phyloP scores from a whole-genome alignment of 2,797 vertebrate species.

The Coluber constrictor region DNA sequence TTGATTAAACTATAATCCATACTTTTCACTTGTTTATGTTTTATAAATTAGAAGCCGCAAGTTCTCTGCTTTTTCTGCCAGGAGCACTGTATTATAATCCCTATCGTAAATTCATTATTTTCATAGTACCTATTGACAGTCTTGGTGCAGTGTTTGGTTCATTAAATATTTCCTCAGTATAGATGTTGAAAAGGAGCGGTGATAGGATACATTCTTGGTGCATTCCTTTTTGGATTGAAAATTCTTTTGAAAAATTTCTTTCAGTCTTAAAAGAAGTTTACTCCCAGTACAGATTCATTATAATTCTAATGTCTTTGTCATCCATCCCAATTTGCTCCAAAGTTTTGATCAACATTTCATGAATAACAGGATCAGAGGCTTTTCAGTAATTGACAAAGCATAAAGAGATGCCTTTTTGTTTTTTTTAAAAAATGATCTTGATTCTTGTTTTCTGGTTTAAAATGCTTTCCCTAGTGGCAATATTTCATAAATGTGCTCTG shows the following conservation, averaged over 20 bases:
- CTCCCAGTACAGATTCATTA: neutral
- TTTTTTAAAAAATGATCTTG: neutral
- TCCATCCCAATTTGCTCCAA: neutral
- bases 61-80: neutral
- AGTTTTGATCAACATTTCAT: neutral
- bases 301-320: neutral
- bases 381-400: neutral
- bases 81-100: neutral
- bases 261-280: neutral
- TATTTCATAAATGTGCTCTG: neutral
- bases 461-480: neutral
- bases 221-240: neutral
- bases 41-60: neutral
- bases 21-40: neutral
- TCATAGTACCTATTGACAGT: neutral
- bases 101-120: neutral
- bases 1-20: neutral
- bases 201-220: neutral
- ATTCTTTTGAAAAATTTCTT: neutral
- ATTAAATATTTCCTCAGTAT: neutral
- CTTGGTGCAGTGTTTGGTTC: neutral
- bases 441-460: neutral
- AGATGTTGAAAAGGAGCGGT: neutral
- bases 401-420: neutral
- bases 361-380: neutral